A percentile compares a stretch with the other conserved stretches of the same genome.
Evolutionary conservation across 2,888 invertebrate species (phyloP).

Genomic region (Lasiommata megera): DNA sequence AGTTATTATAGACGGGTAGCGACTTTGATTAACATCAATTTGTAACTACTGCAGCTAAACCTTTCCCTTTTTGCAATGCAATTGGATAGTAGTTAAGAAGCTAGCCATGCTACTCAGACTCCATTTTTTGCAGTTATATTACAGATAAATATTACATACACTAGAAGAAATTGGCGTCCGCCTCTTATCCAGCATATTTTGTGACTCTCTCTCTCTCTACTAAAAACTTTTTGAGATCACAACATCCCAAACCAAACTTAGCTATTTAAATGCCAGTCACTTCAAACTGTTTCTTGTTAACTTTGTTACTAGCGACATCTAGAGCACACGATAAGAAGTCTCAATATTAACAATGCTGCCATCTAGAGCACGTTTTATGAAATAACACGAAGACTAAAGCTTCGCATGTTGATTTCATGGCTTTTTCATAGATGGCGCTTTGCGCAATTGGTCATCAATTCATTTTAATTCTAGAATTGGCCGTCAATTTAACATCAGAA

Average conservation of each 20-base stretch:
- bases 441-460: not conserved
- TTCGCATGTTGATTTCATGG: not conserved
- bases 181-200: too few species aligned
- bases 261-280: too few species aligned
- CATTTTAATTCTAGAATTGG: not conserved
- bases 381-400: not conserved
- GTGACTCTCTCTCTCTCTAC: too few species aligned
- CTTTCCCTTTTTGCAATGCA: not conserved
- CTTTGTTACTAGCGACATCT: not conserved
- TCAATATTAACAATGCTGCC: not conserved
- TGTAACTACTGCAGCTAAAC: not conserved
- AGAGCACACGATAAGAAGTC: not conserved
- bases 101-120: too few species aligned
- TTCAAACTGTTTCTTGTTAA: not conserved
- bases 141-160: too few species aligned
- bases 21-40: not conserved
- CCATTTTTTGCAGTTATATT: too few species aligned
- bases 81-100: too few species aligned
- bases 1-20: not conserved
- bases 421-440: conserved; percentile 1
- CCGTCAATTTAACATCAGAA: too few species aligned
- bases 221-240: too few species aligned
- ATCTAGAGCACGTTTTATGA: not conserved
- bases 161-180: too few species aligned
- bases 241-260: too few species aligned